Percentiles rank a stretch among this genome's conserved stretches.
These are phyloP conservation scores for Hippocampus mohnikei DNA, from an alignment of 2,113 vertebrate genomes.

Conservation along the genomic window DNA sequence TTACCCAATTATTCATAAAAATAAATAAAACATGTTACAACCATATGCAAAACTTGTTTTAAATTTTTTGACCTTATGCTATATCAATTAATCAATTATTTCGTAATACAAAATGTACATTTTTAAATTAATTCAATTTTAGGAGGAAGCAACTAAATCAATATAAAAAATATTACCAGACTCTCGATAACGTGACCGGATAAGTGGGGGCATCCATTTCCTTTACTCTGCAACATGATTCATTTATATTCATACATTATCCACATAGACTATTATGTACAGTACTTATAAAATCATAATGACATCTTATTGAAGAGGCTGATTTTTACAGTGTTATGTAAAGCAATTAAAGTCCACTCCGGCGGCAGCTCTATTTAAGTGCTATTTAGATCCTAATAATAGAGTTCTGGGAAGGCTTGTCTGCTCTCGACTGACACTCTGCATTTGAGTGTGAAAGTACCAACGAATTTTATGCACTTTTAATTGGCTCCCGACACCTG, in stretches of 20 bases:
- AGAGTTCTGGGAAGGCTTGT: background rate
- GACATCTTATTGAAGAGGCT: background rate
- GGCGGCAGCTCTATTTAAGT: slow-evolving; percentile 1
- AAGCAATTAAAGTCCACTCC: slow-evolving; percentile 1
- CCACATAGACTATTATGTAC: background rate
- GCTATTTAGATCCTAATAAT: slow-evolving; percentile 11
- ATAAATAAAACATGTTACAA: no score
- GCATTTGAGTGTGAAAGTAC: slow-evolving; percentile 4
- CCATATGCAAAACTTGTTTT: no score
- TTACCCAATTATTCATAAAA: no score
- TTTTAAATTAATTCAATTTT: background rate
- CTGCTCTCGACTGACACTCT: background rate
- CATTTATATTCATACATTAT: background rate
- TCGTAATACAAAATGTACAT: no score
- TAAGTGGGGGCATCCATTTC: background rate
- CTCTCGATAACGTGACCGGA: background rate
- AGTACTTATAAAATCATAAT: background rate
- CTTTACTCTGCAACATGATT: background rate
- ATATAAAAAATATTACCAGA: background rate
- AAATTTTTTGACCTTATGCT: no score
- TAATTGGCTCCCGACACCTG: slow-evolving; percentile 3
- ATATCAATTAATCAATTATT: no score
- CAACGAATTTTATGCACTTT: background rate
- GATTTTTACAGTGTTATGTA: background rate
- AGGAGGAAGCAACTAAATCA: background rate